phyloP scores from a whole-genome alignment of 2,888 invertebrate species.

The Zele albiditarsus region DNA sequence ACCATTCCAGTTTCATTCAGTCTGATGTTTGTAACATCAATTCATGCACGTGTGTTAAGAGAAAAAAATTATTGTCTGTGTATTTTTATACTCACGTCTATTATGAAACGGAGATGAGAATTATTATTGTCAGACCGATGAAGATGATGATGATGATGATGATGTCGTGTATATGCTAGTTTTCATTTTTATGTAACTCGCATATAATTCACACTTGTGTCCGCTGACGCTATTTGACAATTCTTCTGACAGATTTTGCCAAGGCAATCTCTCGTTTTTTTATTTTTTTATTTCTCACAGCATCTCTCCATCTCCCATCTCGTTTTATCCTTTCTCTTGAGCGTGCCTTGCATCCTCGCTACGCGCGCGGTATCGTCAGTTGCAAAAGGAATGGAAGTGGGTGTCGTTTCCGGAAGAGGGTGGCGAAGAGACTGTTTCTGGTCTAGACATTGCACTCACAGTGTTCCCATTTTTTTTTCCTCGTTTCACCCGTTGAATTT shows the following conservation, averaged over 20 bases:
- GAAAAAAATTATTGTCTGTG: neutral
- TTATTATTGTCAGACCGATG: neutral
- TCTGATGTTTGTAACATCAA: conserved; percentile 15
- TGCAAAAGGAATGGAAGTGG: conserved; percentile 24
- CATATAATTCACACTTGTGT: neutral
- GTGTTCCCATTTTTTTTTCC: conserved; percentile 49
- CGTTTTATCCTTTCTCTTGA: conserved; percentile 4
- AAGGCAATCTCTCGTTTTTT: neutral
- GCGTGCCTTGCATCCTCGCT: neutral
- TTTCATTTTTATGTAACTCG: neutral
- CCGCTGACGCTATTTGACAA: neutral
- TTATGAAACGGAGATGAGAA: neutral
- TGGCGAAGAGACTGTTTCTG: conserved; percentile 37
- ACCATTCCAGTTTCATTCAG: conserved; percentile 35
- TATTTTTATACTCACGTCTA: neutral
- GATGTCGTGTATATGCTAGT: neutral
- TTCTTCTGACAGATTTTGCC: neutral
- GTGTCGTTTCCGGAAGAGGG: conserved; percentile 26
- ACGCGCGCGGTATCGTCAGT: conserved; percentile 27
- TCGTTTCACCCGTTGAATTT: conserved; percentile 25
- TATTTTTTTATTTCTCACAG: neutral
- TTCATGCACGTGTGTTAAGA: neutral
- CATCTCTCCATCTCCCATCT: neutral
- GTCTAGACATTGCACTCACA: conserved; percentile 52
- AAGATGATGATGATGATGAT: neutral